Conservation (phyloP, 2,113 vertebrate species). For the Corvus moneduloides region DNA sequence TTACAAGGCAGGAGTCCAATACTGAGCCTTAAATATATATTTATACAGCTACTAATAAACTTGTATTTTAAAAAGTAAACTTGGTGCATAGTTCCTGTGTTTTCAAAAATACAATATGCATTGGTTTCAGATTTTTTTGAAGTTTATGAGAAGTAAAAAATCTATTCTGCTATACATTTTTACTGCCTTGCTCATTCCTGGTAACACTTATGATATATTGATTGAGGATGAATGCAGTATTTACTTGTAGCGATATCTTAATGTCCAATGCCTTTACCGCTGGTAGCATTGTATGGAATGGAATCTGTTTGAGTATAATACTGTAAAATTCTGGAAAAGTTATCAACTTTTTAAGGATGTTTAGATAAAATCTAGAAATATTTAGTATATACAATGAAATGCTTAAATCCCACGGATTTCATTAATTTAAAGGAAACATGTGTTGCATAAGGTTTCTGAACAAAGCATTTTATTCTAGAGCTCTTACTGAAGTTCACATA, state of each 20-base stretch:
- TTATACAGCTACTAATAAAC: not conserved
- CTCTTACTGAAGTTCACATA: not conserved
- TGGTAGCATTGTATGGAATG: not conserved
- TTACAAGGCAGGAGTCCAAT: not conserved
- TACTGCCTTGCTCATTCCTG: not conserved
- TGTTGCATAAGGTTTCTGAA: conserved; percentile 31
- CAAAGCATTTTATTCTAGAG: not conserved
- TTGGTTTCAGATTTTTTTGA: not conserved
- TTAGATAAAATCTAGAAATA: conserved; percentile 27
- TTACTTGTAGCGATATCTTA: not conserved
- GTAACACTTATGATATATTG: not conserved
- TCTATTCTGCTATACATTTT: not conserved
- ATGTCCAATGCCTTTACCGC: not conserved
- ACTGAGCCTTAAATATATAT: not conserved
- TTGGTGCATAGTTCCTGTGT: not conserved
- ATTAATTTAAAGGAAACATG: conserved; percentile 5
- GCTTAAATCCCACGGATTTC: not conserved
- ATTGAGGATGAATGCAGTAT: not conserved
- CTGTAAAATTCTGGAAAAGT: conserved; percentile 49
- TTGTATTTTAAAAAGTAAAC: not conserved
- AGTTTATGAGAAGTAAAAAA: not conserved
- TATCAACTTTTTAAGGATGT: conserved; percentile 16
- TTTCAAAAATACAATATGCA: not conserved
- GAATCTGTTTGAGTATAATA: conserved; percentile 28
- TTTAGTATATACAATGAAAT: not conserved